A percentile compares a stretch with the other conserved stretches of the same genome.
phyloP scores from a whole-genome alignment of 2,797 vertebrate species.

The Schizothorax lantsangensis region DNA sequence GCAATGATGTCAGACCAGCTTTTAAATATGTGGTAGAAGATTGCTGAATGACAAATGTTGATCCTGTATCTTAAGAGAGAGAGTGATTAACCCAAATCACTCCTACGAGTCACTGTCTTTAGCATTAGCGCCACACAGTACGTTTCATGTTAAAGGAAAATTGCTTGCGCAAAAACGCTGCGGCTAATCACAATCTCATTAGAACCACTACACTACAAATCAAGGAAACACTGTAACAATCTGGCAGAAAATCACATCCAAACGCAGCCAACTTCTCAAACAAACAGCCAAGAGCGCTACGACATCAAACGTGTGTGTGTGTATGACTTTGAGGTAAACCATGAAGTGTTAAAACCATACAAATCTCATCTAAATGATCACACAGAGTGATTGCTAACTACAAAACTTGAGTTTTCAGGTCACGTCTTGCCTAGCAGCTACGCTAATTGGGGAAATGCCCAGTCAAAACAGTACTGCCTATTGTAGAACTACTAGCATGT shows the following conservation, averaged over 20 bases:
- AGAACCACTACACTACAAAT: constrained; percentile 14
- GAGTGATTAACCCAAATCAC: constrained; percentile 39
- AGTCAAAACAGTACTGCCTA: constrained; percentile 48
- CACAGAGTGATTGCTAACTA: not conserved
- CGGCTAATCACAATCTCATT: constrained; percentile 35
- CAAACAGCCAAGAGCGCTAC: constrained; percentile 13
- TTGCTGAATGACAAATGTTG: constrained; percentile 47
- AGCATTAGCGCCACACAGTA: not conserved
- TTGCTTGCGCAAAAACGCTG: constrained; percentile 15
- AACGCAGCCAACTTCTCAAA: not conserved
- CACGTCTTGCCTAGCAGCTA: not conserved
- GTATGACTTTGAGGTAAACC: not conserved
- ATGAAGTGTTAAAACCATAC: not conserved
- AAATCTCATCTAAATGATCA: not conserved
- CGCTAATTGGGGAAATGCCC: constrained; percentile 29
- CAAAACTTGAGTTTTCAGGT: not conserved
- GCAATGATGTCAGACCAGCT: constrained; percentile 45
- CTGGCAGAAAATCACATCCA: not conserved
- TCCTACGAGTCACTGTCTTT: constrained; percentile 11
- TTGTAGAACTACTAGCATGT: constrained; percentile 44
- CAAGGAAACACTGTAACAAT: constrained; percentile 20
- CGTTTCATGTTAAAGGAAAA: not conserved
- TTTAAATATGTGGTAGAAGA: constrained; percentile 51
- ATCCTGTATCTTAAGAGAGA: constrained; percentile 25
- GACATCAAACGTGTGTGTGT: constrained; percentile 2